Percentiles rank a stretch among this genome's conserved stretches.
phyloP scores from a whole-genome alignment of 2,113 vertebrate genomes.

The Tympanuchus pallidicinctus region DNA sequence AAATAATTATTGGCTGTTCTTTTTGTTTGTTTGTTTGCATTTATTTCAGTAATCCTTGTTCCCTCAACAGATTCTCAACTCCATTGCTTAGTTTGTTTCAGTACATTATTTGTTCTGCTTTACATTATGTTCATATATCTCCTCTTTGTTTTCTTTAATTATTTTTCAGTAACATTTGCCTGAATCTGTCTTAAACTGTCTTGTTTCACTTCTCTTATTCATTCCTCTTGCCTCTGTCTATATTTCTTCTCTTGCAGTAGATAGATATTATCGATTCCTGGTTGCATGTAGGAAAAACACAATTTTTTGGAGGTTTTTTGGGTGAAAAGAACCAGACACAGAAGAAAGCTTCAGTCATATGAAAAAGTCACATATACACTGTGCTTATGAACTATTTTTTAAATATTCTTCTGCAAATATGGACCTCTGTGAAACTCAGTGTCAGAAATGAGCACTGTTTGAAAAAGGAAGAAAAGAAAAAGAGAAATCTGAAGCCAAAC shows the following conservation, averaged over 20 bases:
- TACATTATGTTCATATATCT: background rate
- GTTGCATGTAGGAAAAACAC: background rate
- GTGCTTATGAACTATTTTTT: background rate
- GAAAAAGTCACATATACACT: background rate
- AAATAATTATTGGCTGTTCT: background rate
- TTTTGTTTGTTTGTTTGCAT: background rate
- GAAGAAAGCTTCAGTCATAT: background rate
- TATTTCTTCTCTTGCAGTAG: background rate
- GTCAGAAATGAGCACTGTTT: accelerated
- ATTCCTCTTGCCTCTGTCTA: background rate
- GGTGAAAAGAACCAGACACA: background rate
- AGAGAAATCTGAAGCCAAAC: background rate
- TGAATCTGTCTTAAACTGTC: background rate
- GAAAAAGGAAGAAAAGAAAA: background rate
- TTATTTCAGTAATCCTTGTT: background rate
- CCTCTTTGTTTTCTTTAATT: background rate
- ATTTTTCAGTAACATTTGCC: background rate
- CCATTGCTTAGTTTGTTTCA: background rate
- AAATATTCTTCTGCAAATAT: background rate
- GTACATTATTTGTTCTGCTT: background rate
- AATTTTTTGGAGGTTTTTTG: background rate
- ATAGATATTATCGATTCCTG: background rate
- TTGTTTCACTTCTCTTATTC: background rate
- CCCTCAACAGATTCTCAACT: background rate
- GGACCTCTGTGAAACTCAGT: background rate